These are phyloP conservation scores for Squalus acanthias DNA, from an alignment of 2,797 vertebrate species.

Conservation along the genomic window DNA sequence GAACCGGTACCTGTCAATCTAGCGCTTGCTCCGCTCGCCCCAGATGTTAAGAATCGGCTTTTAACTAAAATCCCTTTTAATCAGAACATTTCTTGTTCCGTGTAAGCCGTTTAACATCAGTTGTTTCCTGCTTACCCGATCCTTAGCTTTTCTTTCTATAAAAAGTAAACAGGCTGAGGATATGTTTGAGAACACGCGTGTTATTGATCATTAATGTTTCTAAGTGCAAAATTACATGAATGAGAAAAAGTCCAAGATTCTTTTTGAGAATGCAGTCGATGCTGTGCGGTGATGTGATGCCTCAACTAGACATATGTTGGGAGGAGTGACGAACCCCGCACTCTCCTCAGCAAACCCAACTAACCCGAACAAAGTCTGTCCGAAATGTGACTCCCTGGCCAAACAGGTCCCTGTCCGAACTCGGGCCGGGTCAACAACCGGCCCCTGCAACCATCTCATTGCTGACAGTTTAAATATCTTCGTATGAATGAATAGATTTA, in stretches of 20 bases:
- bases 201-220: background rate
- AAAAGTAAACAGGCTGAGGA: background rate
- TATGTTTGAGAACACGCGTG: background rate
- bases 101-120: background rate
- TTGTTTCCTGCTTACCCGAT: background rate
- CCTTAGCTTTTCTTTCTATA: no score
- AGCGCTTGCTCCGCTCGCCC: no score
- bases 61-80: background rate
- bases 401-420: background rate
- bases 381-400: background rate
- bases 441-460: no score
- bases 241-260: background rate
- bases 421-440: no score
- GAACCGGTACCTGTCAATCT: background rate
- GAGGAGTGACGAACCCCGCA: background rate
- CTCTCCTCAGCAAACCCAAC: background rate
- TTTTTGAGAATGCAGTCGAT: background rate
- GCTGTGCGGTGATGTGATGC: background rate
- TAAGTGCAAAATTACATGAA: background rate
- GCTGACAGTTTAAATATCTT: no score
- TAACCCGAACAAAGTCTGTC: no score
- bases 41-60: background rate
- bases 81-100: background rate
- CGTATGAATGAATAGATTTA: no score
- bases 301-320: background rate